phyloP scores from a whole-genome alignment of 2,888 invertebrate genomes.

The Drosophila peninsularis region DNA sequence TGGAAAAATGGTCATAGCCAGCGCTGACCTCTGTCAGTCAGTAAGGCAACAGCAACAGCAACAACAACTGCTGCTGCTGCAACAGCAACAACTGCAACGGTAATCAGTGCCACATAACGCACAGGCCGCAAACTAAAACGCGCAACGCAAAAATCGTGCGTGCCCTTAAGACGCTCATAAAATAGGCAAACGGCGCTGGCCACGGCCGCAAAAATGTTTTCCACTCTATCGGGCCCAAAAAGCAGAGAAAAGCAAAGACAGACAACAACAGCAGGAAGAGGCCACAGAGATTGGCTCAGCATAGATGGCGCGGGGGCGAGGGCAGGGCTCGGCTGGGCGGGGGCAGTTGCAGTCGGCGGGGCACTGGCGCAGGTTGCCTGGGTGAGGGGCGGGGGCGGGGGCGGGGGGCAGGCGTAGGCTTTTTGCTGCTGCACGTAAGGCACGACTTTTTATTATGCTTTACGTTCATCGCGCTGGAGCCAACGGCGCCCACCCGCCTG shows the following conservation, averaged over 20 bases:
- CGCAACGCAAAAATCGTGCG: constrained; percentile 80
- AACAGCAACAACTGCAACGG: constrained; percentile 61
- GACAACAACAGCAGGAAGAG: constrained; percentile 18
- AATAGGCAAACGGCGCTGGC: constrained; percentile 72
- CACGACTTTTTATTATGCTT: constrained; percentile 79
- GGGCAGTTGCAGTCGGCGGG: background rate
- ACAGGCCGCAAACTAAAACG: constrained; percentile 72
- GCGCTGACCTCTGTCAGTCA: constrained; percentile 59
- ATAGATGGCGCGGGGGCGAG: constrained; percentile 20
- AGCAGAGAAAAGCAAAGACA: constrained; percentile 11
- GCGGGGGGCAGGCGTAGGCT: constrained; percentile 3
- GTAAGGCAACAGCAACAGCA: constrained; percentile 19
- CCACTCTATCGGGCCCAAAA: constrained; percentile 54
- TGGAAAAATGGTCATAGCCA: constrained; percentile 54
- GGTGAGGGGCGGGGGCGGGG: background rate
- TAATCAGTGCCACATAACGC: constrained; percentile 80
- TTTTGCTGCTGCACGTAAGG: constrained; percentile 73
- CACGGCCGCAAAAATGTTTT: constrained; percentile 69
- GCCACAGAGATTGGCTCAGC: constrained; percentile 45
- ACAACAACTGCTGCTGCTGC: background rate
- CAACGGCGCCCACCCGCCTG: constrained; percentile 78
- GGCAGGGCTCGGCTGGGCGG: too few relatives aligned
- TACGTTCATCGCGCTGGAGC: constrained; percentile 71
- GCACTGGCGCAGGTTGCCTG: background rate
- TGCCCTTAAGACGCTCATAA: constrained; percentile 81